These are phyloP conservation scores for Zaprionus gabonicus DNA, from an alignment of 1,140 invertebrate species.

Conservation along the genomic window DNA sequence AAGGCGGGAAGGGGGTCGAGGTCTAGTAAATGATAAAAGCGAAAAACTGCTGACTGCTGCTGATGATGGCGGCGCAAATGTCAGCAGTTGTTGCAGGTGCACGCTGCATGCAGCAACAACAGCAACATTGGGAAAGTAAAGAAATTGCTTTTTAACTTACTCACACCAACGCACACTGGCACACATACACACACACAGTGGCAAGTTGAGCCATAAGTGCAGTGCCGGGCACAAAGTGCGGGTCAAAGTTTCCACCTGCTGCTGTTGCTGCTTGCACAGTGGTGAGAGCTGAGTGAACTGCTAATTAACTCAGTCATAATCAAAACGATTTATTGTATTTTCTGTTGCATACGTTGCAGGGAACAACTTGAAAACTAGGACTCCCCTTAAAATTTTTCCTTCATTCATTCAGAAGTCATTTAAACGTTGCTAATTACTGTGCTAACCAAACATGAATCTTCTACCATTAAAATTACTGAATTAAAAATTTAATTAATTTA, in stretches of 20 bases:
- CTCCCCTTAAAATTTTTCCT: no score
- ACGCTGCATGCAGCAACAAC: slow-evolving; percentile 24
- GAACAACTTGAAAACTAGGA: no score
- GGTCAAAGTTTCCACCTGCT: slow-evolving; percentile 32
- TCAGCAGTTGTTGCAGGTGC: slow-evolving; percentile 38
- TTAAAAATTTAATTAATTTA: no score
- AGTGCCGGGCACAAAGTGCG: slow-evolving; percentile 15
- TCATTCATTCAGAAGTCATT: no score
- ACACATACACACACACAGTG: background rate
- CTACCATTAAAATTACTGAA: no score
- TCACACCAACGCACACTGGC: slow-evolving; percentile 18
- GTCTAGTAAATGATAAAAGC: background rate
- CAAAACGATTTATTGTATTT: no score
- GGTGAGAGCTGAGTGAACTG: background rate
- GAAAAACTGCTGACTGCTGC: slow-evolving; percentile 37
- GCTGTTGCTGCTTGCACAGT: background rate
- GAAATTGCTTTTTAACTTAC: slow-evolving; percentile 77
- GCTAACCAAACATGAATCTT: no score
- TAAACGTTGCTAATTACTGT: no score
- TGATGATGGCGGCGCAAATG: slow-evolving; percentile 45
- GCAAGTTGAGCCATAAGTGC: slow-evolving; percentile 26
- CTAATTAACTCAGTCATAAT: background rate
- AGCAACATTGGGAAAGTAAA: slow-evolving; percentile 33
- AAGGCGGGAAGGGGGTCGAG: background rate
- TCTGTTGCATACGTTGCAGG: no score